Evolutionary conservation across 1,140 invertebrate genomes (phyloP), one percentile per base, ranked within the genome.

Genomic region (Tetragonula clypearis): DNA sequence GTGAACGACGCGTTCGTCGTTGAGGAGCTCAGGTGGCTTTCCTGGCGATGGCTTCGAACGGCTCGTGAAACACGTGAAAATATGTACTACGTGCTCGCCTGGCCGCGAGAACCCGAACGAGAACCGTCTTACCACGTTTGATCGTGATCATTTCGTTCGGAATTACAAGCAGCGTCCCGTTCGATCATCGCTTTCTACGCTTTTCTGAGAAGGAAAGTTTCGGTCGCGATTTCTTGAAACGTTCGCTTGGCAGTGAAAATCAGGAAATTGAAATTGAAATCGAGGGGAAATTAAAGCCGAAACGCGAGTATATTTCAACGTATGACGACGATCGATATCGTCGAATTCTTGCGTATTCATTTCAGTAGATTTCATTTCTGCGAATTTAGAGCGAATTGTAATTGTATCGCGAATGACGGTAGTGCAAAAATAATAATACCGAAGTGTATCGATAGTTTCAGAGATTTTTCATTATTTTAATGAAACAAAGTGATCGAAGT

Each of bases 21-120:
- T 30, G 23, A 8, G 3, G 60, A 62, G n/a, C 60, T 55, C 76
- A 84, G 82, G 82, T 84, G 66, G 21, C 79, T 49, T 71, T 72
- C 75, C 76, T 79, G 66, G 19, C 65, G 76, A 84, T 84, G 75
- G 82, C 75, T 79, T 53, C 56, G 66, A 84, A 60, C 75, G 17
- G 66, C 41, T 79, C 75, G 65, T 21, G 74, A 69, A 56, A 78
- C 53, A 26, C 76, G 75, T 58, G 53, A 3, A 71, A 79, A 68
- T 68, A 68, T 68, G 30, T 26, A 30, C 26, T 26, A 30, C 26
- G 66, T 19, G 26, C 26, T 6, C 66, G 26, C 30, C 30, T 30
- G 1, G 9, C 17, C 65, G 26, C 65, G 14, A 26, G 35, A 35
- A 35, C 35, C 35, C 35, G 35, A 35, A 35, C 35, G 2, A 30